phyloP scores from a whole-genome alignment of 2,888 invertebrate genomes.

The Prenolepis imparis region DNA sequence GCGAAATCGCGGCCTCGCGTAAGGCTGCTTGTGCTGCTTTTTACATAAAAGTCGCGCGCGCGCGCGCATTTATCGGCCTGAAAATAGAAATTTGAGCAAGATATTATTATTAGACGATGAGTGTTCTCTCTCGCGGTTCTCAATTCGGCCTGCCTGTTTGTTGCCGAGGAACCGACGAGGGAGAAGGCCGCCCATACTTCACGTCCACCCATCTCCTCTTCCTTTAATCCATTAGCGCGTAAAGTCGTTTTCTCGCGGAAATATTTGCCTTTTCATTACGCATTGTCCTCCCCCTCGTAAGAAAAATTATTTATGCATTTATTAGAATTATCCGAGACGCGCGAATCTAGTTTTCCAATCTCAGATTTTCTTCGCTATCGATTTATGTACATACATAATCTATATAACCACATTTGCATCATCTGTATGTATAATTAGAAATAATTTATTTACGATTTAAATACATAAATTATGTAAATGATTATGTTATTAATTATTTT shows the following conservation, averaged over 20 bases:
- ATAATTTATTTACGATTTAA: not conserved
- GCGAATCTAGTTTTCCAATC: not conserved
- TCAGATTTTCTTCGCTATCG: not conserved
- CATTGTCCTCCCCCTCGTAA: not conserved
- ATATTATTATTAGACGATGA: conserved; percentile 87
- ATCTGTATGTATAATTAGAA: not conserved
- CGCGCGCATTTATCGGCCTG: conserved; percentile 76
- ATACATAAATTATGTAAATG: not conserved
- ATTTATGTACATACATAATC: not conserved
- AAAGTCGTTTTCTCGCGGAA: conserved; percentile 8
- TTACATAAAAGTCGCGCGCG: conserved; percentile 67
- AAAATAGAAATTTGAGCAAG: conserved; percentile 87
- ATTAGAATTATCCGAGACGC: not conserved
- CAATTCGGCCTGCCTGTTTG: conserved; percentile 58
- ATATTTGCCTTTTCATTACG: conserved; percentile 16
- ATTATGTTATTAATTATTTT: not conserved
- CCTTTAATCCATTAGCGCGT: conserved; percentile 38
- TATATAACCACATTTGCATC: not conserved
- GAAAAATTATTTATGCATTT: not conserved
- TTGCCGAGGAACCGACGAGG: conserved; percentile 56
- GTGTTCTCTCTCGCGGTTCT: conserved; percentile 75
- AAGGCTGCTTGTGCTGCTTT: conserved; percentile 57
- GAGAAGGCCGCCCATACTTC: conserved; percentile 58
- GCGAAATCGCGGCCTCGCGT: not conserved
- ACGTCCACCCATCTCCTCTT: conserved; percentile 28